Base-by-base conservation (phyloP, 2,888 invertebrate genomes). In the Cerastoderma edule region DNA sequence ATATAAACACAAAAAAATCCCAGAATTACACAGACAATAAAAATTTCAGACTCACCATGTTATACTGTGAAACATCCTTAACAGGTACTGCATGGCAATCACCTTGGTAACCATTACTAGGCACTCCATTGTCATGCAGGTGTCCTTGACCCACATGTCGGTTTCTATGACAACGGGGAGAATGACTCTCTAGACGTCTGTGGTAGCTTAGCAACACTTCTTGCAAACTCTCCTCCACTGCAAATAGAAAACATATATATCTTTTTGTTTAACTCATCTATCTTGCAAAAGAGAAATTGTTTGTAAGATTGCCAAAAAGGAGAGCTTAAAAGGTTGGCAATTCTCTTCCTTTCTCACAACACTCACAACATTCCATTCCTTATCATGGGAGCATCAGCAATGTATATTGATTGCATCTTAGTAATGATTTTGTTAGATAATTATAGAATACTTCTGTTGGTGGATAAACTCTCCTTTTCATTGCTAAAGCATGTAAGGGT, bases 181-280 rank as follows among this genome's bases (percentile, higher is more conserved):
- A 78, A 46, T 78, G 78, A 22, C 64, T 74, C 50, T 73, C 67
- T 10, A 80, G 69, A 13, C 73, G 73, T 30, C 71, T 67, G 27
- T 73, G 73, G 67, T 80, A 80, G 50, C 71, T 74, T n/a, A 67
- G 66, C 27, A 80, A 57, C 28, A 76, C 67, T 57, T 80, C 74
- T 33, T 74, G 67, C 39, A 80, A 70, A 16, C 60, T 70, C 35
- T 75, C 67, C 46, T 80, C 79, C 79, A 80, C 79, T 80, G 73
- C 64, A 80, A 75, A 44, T n/a, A n/a, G n/a, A n/a, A n/a, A n/a
- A n/a, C n/a, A n/a, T n/a, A n/a, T n/a, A n/a, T n/a, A n/a, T n/a
- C n/a, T 6, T 50, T 50, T n/a, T n/a, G 10, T n/a, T n/a, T n/a
- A n/a, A n/a, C n/a, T n/a, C n/a, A n/a, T n/a, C n/a, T n/a, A n/a